Base-by-base conservation (phyloP, 2,888 invertebrate genomes). In the Dendrolimus pini region DNA sequence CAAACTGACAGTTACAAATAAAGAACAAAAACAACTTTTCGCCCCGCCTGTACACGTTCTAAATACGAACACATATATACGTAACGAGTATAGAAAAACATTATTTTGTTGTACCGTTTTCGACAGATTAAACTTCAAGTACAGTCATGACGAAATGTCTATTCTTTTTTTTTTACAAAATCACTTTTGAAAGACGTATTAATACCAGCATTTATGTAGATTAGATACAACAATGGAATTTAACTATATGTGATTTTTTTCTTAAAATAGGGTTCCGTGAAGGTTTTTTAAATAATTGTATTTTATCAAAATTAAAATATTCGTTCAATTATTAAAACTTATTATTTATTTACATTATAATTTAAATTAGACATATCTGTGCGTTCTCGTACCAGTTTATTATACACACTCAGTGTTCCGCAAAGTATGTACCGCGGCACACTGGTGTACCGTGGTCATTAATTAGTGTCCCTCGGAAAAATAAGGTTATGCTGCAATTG, bases 121-220 rank as follows among this genome's bases (percentile, higher is more conserved):
- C 55, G 77, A 77, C 68, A 70, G 55, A 71, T 71, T 69, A 67
- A 71, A 71, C 67, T 62, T 57, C 57, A 63, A 60, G 66, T 68
- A 66, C 58, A 60, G 60, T 67, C 66, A 75, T 85, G 85, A 79
- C 77, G 87, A 83, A 86, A 88, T 72, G 67, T 70, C 74, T 70
- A 74, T 74, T 80, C 73, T 68, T 62, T 56, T 64, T 79, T 86
- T 87, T 87, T 82, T 82, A 85, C 80, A 82, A 80, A 88, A 82
- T 80, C 80, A 77, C 81, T 87, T 86, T 88, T 85, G 88, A 83
- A 88, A 87, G 83, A 81, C 77, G 84, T 81, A 87, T 89, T 89
- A 89, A 89, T 89, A 86, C 86, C 86, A 87, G 87, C 89, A 89
- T 88, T 89, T 89, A 89, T 87, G 86, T 86, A 89, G 86, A 89